Percentiles rank a stretch among this genome's conserved stretches.
These are phyloP conservation scores for Tretioscincus oriximinensis DNA, from an alignment of 2,113 vertebrate genomes.

Conservation along the genomic window DNA sequence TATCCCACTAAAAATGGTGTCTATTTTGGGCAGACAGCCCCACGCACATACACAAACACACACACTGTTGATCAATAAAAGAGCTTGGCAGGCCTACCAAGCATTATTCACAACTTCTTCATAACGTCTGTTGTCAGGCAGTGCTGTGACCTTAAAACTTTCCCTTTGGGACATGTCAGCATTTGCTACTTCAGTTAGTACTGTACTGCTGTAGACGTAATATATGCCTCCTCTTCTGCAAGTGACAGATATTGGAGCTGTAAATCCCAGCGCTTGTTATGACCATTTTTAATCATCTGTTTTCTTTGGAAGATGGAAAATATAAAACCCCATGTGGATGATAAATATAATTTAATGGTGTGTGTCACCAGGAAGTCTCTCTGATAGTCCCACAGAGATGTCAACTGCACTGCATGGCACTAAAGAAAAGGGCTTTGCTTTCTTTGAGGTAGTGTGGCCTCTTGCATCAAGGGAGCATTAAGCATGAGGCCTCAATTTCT, in stretches of 20 bases:
- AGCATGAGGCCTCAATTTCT: conserved; percentile 48
- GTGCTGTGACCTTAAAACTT: conserved; percentile 8
- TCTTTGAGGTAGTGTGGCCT: conserved; percentile 51
- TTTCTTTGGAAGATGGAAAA: conserved; percentile 53
- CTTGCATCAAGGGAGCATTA: conserved; percentile 46
- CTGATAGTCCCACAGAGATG: conserved; percentile 53
- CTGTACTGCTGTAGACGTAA: conserved; percentile 42
- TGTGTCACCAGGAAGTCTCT: conserved; percentile 28
- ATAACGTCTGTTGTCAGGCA: background rate
- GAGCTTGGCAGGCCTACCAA: background rate
- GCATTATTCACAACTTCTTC: background rate
- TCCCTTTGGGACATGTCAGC: background rate
- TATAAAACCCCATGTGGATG: conserved; percentile 43
- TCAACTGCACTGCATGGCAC: conserved; percentile 40
- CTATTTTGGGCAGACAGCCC: conserved; percentile 8
- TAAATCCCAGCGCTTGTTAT: conserved; percentile 43
- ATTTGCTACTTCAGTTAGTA: conserved; percentile 1
- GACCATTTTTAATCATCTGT: conserved; percentile 53
- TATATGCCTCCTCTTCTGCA: conserved; percentile 19
- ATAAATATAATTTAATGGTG: conserved; percentile 59
- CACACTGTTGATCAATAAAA: background rate
- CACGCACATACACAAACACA: no score
- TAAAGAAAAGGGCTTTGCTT: conserved; percentile 53
- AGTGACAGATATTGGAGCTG: conserved; percentile 34
- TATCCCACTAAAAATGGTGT: background rate